Evolutionary conservation across 2,113 vertebrate species (phyloP).

Genomic region (Leptosomus discolor): DNA sequence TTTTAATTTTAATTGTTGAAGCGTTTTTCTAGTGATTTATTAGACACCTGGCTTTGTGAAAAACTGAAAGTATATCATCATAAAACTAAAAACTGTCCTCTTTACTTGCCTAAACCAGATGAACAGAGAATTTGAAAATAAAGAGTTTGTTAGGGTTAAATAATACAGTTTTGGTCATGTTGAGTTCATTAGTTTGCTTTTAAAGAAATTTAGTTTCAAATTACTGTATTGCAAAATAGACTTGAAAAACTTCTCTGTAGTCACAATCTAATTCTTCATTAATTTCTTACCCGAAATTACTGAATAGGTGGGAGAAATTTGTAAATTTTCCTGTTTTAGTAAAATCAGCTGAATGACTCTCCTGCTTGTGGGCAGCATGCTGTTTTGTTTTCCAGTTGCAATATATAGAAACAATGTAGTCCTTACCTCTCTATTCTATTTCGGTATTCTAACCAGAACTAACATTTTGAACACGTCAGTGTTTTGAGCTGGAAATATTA

Average conservation of each 20-base stretch:
- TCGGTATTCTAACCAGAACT: not conserved
- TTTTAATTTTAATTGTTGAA: not conserved
- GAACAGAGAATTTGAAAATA: not conserved
- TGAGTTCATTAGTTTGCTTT: not conserved
- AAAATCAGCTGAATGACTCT: not conserved
- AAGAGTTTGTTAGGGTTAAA: not conserved
- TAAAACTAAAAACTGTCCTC: not conserved
- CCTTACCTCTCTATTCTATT: not conserved
- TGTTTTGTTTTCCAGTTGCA: not conserved
- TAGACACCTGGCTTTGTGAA: not conserved
- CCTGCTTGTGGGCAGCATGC: not conserved
- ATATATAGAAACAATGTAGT: not conserved
- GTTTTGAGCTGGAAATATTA: not conserved
- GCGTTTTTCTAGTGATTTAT: not conserved
- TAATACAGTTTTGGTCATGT: not conserved
- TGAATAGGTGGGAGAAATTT: not conserved
- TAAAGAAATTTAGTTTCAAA: not conserved
- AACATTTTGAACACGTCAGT: accelerated
- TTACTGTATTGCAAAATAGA: not conserved
- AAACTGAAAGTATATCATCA: not conserved
- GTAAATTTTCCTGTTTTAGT: not conserved
- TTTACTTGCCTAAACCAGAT: not conserved
- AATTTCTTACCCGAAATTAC: not conserved
- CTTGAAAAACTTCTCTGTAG: not conserved
- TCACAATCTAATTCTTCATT: not conserved